Percentiles rank a stretch among this genome's conserved stretches.
phyloP scores from a whole-genome alignment of 2,888 invertebrate genomes.

The Phyllotreta striolata region DNA sequence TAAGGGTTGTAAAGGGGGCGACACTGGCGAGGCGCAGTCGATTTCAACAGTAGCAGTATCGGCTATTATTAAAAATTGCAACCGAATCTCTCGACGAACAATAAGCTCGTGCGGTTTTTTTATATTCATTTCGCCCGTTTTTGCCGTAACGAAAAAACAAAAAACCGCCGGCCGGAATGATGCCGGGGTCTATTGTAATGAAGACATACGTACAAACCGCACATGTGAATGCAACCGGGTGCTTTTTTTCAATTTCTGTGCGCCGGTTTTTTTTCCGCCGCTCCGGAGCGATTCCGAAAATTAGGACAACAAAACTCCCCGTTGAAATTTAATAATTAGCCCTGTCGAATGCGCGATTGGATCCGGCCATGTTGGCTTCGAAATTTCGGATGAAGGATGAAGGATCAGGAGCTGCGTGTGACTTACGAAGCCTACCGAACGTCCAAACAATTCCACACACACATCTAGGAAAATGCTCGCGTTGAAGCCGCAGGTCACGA shows the following conservation, averaged over 20 bases:
- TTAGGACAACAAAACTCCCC: too few relatives aligned
- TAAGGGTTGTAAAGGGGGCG: too few relatives aligned
- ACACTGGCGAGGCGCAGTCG: slow-evolving; percentile 33
- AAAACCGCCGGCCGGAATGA: slow-evolving; percentile 26
- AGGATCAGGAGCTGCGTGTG: slow-evolving; percentile 22
- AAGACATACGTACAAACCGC: slow-evolving; percentile 41
- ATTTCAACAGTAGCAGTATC: slow-evolving; percentile 54
- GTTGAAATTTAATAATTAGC: too few relatives aligned
- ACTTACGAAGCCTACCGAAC: slow-evolving; percentile 35
- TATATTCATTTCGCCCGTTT: slow-evolving; percentile 36
- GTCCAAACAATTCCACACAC: slow-evolving; percentile 38
- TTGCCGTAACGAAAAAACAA: too few relatives aligned
- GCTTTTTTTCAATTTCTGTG: slow-evolving; percentile 27
- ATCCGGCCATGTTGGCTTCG: background rate
- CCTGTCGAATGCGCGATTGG: background rate
- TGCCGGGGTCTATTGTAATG: slow-evolving; percentile 41
- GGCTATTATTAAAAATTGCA: slow-evolving; percentile 58
- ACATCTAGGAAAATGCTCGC: slow-evolving; percentile 11
- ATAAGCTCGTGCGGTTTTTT: slow-evolving; percentile 44
- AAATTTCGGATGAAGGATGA: slow-evolving; percentile 20
- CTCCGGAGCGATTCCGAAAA: too few relatives aligned
- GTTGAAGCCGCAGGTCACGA: slow-evolving; percentile 51
- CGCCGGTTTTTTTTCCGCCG: too few relatives aligned
- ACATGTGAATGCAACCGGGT: slow-evolving; percentile 35
- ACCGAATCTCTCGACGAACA: slow-evolving; percentile 52